Evolutionary conservation across 2,888 invertebrate species (phyloP).

Genomic region (Melieria omissa): DNA sequence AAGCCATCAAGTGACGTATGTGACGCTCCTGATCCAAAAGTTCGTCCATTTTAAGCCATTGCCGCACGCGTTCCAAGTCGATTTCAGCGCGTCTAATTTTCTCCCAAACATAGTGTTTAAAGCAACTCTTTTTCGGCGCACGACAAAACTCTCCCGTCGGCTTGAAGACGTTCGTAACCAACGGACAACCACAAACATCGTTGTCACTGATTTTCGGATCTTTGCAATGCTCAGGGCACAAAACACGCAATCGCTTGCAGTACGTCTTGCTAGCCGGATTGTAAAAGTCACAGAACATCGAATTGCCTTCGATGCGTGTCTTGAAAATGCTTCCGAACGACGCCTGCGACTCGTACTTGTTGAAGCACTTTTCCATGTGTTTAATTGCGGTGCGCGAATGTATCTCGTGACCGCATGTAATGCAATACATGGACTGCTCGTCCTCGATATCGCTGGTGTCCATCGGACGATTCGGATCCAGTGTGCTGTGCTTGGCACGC

Average conservation of each 20-base stretch:
- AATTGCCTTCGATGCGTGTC: conserved; percentile 93
- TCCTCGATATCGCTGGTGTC: conserved; percentile 74
- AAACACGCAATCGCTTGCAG: conserved; percentile 92
- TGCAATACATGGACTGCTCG: conserved; percentile 88
- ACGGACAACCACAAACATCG: conserved; percentile 94
- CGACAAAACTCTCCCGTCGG: conserved; percentile 87
- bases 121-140: conserved; percentile 89
- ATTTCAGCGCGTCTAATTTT: conserved; percentile 93
- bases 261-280: conserved; percentile 90
- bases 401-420: conserved; percentile 96
- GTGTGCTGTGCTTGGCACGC: conserved; percentile 77
- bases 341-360: conserved; percentile 97
- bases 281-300: conserved; percentile 98
- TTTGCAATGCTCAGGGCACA: conserved; percentile 98
- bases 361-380: conserved; percentile 98
- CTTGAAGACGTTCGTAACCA: conserved; percentile 85
- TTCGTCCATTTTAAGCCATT: conserved; percentile 95
- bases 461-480: conserved; percentile 71
- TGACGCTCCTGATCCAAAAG: conserved; percentile 92
- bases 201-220: conserved; percentile 88
- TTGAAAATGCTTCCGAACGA: conserved; percentile 96
- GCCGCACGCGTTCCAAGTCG: conserved; percentile 90
- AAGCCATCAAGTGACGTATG: conserved; percentile 77
- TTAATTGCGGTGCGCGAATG: conserved; percentile 90
- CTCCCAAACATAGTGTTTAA: conserved; percentile 95